phyloP scores from a whole-genome alignment of 2,113 vertebrate genomes.

The Lophotis ruficrista region DNA sequence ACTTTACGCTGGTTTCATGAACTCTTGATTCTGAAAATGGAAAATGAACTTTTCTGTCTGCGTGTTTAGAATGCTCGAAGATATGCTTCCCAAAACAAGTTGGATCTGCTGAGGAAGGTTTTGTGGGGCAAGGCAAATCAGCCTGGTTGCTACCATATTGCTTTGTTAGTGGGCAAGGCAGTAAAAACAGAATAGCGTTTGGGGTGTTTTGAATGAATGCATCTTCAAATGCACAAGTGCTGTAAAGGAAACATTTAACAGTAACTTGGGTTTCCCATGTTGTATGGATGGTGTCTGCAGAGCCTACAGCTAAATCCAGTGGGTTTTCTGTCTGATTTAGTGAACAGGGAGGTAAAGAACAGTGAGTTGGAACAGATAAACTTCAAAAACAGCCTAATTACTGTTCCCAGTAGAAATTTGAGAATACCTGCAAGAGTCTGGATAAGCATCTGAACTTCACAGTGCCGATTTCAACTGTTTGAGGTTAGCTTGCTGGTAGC shows the following conservation, averaged over 20 bases:
- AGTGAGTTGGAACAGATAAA: neutral
- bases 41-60: neutral
- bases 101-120: neutral
- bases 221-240: neutral
- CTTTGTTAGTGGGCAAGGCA: neutral
- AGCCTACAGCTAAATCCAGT: neutral
- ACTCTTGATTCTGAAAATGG: neutral
- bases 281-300: neutral
- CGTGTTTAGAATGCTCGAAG: neutral
- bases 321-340: neutral
- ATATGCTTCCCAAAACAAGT: neutral
- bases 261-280: neutral
- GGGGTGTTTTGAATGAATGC: neutral
- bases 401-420: neutral
- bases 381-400: neutral
- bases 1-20: neutral
- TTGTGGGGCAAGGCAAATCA: neutral
- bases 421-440: neutral
- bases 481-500: neutral
- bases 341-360: neutral
- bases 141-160: neutral
- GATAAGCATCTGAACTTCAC: neutral
- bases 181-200: neutral
- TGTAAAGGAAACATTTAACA: neutral
- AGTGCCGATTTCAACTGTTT: neutral